Evolutionary conservation across 2,888 invertebrate genomes (phyloP), one percentile per base, ranked within the genome.

Genomic region (Agrilus cyanescens): DNA sequence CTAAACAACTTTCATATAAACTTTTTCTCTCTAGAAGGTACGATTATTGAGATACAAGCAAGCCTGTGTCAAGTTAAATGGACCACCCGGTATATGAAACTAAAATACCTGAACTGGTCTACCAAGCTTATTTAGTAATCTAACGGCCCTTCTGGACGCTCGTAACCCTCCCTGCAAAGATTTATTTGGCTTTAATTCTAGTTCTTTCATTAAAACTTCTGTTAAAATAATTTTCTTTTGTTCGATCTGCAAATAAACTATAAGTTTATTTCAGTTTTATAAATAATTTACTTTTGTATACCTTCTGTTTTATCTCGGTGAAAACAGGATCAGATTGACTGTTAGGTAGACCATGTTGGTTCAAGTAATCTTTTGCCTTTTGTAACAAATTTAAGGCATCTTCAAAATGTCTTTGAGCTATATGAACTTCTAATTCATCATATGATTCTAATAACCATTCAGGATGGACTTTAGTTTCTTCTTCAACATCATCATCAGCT

Each of bases 381-480:
- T 85, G 82, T 52, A 95, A 77, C 12, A 93, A 70, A 49, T 79
- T 76, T 50, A 90, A 83, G 1, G 94, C 93, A 59, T 88, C 89
- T 63, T 94, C 90, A 60, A 96, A 96, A 66, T 95, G 90, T 54
- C 96, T 77, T 66, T 96, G 93, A 1, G 95, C 96, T 51, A 96
- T 87, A 55, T 85, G 79, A 12, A 95, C 93, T 70, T 97, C 94
- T 41, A 97, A 70, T 65, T 96, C 95, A 63, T 96, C 96, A 1
- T 89, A 83, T 4, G 89, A 81, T 65, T 95, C 93, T 43, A 81
- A 67, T 41, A 96, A 67, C 95, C 95, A 96, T 58, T 90, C 89
- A 0, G 91, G 88, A 33, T 66, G 66, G 15, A 52, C 48, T 8
- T 52, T 52, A 33, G 49, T 50, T 37, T 65, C 66, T 36, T 67